Evolutionary conservation across 30 jellyfish, hydroid and myxozoan species (phyloP), one percentile per base, ranked within the genome.

Genomic region (Aurelia coerulea): DNA sequence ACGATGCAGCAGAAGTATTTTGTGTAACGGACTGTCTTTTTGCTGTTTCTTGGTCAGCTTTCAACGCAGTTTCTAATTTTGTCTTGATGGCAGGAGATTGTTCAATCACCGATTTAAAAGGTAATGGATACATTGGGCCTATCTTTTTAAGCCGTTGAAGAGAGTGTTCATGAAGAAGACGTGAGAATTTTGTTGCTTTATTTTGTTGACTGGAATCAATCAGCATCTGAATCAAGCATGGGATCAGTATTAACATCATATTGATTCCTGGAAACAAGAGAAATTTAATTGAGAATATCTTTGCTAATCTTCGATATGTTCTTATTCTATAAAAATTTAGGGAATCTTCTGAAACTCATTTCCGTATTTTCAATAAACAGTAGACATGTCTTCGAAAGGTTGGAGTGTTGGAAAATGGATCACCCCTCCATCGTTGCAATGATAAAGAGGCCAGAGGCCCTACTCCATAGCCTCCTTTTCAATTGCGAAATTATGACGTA

Each of bases 91-190:
- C 95, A 0, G 99, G 99, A 60, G 98, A 85, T 34, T 69, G 78
- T 49, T 81, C 97, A 93, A 95, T 95, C 15, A 66, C 92, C 9
- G 96, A 65, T 60, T 90, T 90, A 73, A 95, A 95, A 12, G 97
- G 83, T 23, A 31, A 14, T 5, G 99, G 99, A 69, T 95, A 90
- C 95, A 81, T 6, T 5, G 98, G 99, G 29, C 99, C 99, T 63
- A 90, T 90, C 41, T 87, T 92, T n/a, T 97, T 95, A 1, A 95
- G 68, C 15, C 97, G 91, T 50, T 95, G 93, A 39, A 95, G 76
- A 1, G 97, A 90, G 65, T 75, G 83, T 32, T 95, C 93, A 76
- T 90, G 98, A 42, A 95, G 83, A 10, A 89, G 90, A 12, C 97
- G 85, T 12, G 97, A 18, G 65, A 65, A 85, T 39, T 92, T 90